Percentiles rank a stretch among this genome's conserved stretches.
Conservation (phyloP, 1,140 invertebrate species). For the Zaprionus inermis region DNA sequence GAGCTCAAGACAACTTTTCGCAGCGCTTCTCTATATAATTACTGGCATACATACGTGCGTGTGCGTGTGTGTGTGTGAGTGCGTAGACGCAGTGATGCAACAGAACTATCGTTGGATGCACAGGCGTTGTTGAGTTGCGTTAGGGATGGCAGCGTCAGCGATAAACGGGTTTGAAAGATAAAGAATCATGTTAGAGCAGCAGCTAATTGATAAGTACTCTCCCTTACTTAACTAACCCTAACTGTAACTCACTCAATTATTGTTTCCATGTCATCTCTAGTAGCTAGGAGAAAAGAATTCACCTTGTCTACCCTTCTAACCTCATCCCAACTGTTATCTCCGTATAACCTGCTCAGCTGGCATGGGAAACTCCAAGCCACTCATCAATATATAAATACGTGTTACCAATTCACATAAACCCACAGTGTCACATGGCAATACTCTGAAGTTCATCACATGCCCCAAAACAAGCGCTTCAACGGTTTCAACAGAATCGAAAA, state of each 20-base stretch:
- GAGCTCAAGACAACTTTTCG: conserved; percentile 8
- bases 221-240: too few relatives aligned
- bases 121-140: neutral
- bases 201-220: neutral
- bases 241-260: too few relatives aligned
- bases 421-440: neutral
- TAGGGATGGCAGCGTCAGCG: neutral
- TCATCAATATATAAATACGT: neutral
- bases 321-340: neutral
- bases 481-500: neutral
- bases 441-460: neutral
- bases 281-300: too few relatives aligned
- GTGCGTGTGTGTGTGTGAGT: neutral
- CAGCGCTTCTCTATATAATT: neutral
- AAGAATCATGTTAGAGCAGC: too few relatives aligned
- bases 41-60: neutral
- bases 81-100: too few relatives aligned
- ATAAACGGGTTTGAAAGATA: neutral
- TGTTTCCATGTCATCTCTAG: too few relatives aligned
- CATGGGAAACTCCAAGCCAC: neutral
- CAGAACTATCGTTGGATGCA: neutral
- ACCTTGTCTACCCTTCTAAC: neutral
- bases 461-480: neutral
- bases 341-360: neutral
- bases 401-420: neutral